A percentile compares a stretch with the other conserved stretches of the same genome.
phyloP scores from a whole-genome alignment of 2,797 vertebrate genomes.

The Smutsia temminckii region DNA sequence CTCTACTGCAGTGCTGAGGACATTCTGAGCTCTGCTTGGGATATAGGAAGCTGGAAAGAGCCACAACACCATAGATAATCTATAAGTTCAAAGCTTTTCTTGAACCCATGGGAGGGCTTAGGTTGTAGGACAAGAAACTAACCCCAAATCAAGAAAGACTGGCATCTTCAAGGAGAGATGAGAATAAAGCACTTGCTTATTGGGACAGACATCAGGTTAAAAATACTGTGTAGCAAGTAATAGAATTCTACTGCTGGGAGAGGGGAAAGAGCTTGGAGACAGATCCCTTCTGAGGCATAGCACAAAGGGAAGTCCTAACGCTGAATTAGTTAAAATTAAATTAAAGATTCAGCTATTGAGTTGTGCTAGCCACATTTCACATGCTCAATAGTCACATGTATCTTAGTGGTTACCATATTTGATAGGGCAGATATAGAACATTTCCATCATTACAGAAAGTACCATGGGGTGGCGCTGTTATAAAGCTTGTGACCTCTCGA shows the following conservation, averaged over 20 bases:
- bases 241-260: background rate
- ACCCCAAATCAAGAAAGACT: background rate
- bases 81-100: background rate
- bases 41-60: background rate
- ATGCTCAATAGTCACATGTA: background rate
- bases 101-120: background rate
- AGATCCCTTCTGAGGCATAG: background rate
- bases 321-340: constrained; percentile 18
- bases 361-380: background rate
- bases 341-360: background rate
- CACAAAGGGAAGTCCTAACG: background rate
- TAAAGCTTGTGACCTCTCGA: background rate
- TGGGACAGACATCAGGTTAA: background rate
- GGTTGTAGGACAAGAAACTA: background rate
- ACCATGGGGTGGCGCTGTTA: background rate
- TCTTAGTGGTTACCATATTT: background rate
- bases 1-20: background rate
- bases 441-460: background rate
- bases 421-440: background rate
- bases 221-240: background rate
- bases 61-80: background rate
- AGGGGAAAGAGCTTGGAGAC: background rate
- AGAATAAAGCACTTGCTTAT: background rate
- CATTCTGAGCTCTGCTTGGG: background rate
- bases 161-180: background rate